Evolutionary conservation across 2,888 invertebrate species (phyloP).

Genomic region (Mesoligia furuncula): DNA sequence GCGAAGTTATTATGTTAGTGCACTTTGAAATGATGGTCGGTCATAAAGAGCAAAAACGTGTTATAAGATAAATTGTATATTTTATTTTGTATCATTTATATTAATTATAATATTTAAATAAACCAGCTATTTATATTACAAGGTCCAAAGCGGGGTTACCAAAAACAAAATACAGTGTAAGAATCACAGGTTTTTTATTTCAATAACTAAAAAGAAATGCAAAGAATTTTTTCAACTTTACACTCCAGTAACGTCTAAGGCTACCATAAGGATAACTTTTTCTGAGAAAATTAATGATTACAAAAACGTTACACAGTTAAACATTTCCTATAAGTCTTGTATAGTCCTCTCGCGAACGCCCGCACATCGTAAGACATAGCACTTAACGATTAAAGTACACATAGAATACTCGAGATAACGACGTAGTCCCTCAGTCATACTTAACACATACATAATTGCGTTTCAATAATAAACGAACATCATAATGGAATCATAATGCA

Average conservation of each 20-base stretch:
- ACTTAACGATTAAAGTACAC: slow-evolving; percentile 85
- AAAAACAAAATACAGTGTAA: slow-evolving; percentile 79
- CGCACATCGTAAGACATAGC: slow-evolving; percentile 84
- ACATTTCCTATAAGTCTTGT: slow-evolving; percentile 90
- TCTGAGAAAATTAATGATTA: slow-evolving; percentile 88
- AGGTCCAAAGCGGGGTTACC: slow-evolving; percentile 52
- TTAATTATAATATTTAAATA: slow-evolving; percentile 52
- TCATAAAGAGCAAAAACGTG: slow-evolving; percentile 54
- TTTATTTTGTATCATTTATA: slow-evolving; percentile 51
- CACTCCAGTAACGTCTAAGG: slow-evolving; percentile 88
- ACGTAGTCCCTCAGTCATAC: slow-evolving; percentile 77
- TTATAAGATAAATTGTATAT: slow-evolving; percentile 65
- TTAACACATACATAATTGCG: slow-evolving; percentile 74
- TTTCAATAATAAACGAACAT: slow-evolving; percentile 71
- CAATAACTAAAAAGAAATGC: slow-evolving; percentile 90
- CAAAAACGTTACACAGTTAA: slow-evolving; percentile 89
- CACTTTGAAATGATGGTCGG: slow-evolving; percentile 14
- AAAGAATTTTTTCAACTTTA: slow-evolving; percentile 87
- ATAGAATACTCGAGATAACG: slow-evolving; percentile 78
- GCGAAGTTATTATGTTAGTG: slow-evolving; percentile 5
- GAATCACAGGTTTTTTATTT: slow-evolving; percentile 90
- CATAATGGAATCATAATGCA: slow-evolving; percentile 76
- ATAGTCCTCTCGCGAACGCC: slow-evolving; percentile 85
- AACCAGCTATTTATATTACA: slow-evolving; percentile 59
- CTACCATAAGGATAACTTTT: slow-evolving; percentile 87